A percentile compares a stretch with the other conserved stretches of the same genome.
Conservation (phyloP, 2,113 vertebrate species). For the Gambusia holbrooki region DNA sequence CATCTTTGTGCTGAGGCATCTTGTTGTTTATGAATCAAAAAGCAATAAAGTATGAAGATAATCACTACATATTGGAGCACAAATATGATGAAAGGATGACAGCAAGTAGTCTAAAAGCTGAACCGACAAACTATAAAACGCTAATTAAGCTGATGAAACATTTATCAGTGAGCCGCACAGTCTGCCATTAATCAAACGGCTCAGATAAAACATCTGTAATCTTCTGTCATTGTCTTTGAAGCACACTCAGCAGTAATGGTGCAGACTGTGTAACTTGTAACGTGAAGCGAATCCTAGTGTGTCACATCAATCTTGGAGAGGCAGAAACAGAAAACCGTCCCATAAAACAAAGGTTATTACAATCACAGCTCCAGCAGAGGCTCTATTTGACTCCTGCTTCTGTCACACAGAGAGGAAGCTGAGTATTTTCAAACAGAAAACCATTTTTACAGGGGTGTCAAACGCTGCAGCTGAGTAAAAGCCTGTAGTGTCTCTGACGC, state of each 20-base stretch:
- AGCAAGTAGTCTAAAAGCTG: constrained; percentile 27
- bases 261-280: constrained; percentile 17
- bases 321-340: constrained; percentile 25
- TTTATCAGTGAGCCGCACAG: constrained; percentile 40
- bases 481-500: neutral
- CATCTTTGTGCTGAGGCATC: constrained; percentile 24
- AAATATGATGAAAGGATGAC: constrained; percentile 39
- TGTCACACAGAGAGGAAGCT: constrained; percentile 35
- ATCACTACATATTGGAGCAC: constrained; percentile 6
- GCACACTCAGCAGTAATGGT: constrained; percentile 23
- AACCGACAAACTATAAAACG: constrained; percentile 25
- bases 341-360: constrained; percentile 37
- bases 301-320: constrained; percentile 36
- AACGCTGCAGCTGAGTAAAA: neutral
- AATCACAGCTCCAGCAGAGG: constrained; percentile 28
- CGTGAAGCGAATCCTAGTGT: constrained; percentile 14
- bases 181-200: constrained; percentile 34
- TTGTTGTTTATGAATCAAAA: constrained; percentile 13
- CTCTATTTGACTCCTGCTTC: constrained; percentile 45
- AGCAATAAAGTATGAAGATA: constrained; percentile 4
- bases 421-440: constrained; percentile 17
- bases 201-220: constrained; percentile 38
- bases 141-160: constrained; percentile 55
- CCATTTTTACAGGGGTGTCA: neutral
- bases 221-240: constrained; percentile 20